Base-by-base conservation (phyloP, 2,113 vertebrate species). In the Alexandromys fortis region DNA sequence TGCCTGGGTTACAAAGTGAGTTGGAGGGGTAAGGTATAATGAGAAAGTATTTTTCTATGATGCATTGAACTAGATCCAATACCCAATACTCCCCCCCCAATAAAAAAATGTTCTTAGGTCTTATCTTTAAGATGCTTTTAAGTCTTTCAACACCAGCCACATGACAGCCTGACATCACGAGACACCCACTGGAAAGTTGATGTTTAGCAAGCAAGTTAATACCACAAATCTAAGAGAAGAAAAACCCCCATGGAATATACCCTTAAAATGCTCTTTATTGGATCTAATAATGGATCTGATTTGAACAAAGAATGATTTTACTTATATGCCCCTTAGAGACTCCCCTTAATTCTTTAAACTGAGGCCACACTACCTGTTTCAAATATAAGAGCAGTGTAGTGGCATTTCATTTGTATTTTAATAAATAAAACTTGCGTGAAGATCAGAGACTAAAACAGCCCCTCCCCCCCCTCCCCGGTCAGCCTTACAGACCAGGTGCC, bases 121-220 rank as follows among this genome's bases (percentile, higher is more conserved):
- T 89, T 91, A 76, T 78, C 94, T 93, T 91, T 91, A 90, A 91
- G 78, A 91, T 86, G 78, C 65, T 91, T 90, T 91, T 75, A 55
- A 88, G 58, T 92, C 85, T 94, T 89, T 68, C 10, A 81, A 85
- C 90, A 14, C 85, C 70, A 38, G 65, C 92, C 96, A 88, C 28
- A 26, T 93, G 86, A 95, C 45, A 86, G 65, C 38, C 88, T 72
- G 79, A 95, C 35, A 90, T 19, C 55, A 89, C 73, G 9, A 90
- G 30, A 95, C 58, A 63, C 45, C 30, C 81, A 61, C 70, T 78
- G 52, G 72, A 88, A 95, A 76, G 61, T 55, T 85, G 73, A 70
- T 76, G 47, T 13, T 76, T 45, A 30, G 70, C 13, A 22, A 30
- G 22, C 5, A 24, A 6, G 45, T 42, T 88, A 49, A 65, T 47